Conservation (phyloP, 64 coral and sea anemone species). For the Actinia tenebrosa region DNA sequence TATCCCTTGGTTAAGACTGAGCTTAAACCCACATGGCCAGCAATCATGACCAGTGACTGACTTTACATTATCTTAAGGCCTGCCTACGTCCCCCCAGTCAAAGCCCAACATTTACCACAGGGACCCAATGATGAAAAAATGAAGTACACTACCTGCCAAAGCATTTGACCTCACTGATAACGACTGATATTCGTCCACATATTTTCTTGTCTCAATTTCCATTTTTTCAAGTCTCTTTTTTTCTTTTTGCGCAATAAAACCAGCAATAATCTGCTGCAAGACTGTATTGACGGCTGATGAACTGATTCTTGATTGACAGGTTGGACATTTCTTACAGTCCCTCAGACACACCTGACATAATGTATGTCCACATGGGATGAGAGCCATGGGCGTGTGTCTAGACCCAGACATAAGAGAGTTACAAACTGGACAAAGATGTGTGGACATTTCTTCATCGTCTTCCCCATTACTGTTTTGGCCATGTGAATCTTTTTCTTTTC, state of each 20-base stretch:
- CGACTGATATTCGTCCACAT: slow-evolving; percentile 92
- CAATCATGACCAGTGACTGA: too few species aligned
- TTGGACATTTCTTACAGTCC: slow-evolving; percentile 80
- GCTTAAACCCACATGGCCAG: too few species aligned
- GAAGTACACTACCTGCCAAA: slow-evolving; percentile 63
- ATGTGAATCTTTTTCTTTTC: slow-evolving; percentile 15
- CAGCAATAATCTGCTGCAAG: slow-evolving; percentile 76
- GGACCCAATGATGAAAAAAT: neutral
- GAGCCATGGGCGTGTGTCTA: slow-evolving; percentile 75
- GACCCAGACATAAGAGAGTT: slow-evolving; percentile 66
- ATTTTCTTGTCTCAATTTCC: slow-evolving; percentile 93
- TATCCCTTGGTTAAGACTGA: too few species aligned
- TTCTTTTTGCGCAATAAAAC: slow-evolving; percentile 75
- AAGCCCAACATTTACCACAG: neutral
- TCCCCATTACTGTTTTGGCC: neutral
- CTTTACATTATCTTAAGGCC: too few species aligned
- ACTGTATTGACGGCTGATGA: slow-evolving; percentile 95
- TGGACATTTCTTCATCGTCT: slow-evolving; percentile 67
- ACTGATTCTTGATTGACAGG: slow-evolving; percentile 58
- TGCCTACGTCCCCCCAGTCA: too few species aligned
- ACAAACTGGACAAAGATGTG: slow-evolving; percentile 73
- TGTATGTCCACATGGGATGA: slow-evolving; percentile 95
- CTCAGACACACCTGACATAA: slow-evolving; percentile 77
- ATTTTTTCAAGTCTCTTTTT: slow-evolving; percentile 82
- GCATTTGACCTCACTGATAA: slow-evolving; percentile 71